Percentiles rank a stretch among this genome's conserved stretches.
These are phyloP conservation scores for Diaprepes abbreviatus DNA, from an alignment of 2,888 invertebrate species.

Conservation along the genomic window DNA sequence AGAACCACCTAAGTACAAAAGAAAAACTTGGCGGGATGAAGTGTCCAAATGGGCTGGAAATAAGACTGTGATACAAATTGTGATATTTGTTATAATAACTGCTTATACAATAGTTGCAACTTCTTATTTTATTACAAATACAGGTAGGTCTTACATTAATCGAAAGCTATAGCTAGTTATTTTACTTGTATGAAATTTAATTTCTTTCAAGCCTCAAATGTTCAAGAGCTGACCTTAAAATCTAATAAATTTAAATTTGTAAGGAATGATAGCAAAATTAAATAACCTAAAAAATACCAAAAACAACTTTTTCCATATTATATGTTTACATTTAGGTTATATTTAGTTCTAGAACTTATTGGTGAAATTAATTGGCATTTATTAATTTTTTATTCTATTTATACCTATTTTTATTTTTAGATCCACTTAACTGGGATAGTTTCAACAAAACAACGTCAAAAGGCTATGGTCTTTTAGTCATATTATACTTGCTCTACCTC, in stretches of 20 bases:
- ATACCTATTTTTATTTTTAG: slow-evolving; percentile 29
- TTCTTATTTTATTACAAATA: slow-evolving; percentile 52
- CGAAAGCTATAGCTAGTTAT: no score
- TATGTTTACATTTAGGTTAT: no score
- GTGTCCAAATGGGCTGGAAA: neutral
- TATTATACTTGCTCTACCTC: slow-evolving; percentile 52
- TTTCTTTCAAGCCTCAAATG: no score
- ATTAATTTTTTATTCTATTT: no score
- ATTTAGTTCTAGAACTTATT: no score
- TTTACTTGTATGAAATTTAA: no score
- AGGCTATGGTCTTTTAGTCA: slow-evolving; percentile 55
- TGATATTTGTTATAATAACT: slow-evolving; percentile 49
- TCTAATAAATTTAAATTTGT: no score
- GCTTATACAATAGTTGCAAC: slow-evolving; percentile 61
- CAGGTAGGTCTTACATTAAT: slow-evolving; percentile 52
- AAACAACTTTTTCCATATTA: no score
- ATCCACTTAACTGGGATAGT: slow-evolving; percentile 36
- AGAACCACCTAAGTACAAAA: neutral
- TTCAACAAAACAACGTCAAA: slow-evolving; percentile 50
- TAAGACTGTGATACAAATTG: slow-evolving; percentile 23
- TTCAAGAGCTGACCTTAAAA: no score
- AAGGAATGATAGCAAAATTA: no score
- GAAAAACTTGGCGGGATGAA: neutral
- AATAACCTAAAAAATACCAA: no score
- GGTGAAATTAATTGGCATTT: no score